phyloP scores from a whole-genome alignment of 1,140 invertebrate genomes.

The Doryteuthis pealeii region DNA sequence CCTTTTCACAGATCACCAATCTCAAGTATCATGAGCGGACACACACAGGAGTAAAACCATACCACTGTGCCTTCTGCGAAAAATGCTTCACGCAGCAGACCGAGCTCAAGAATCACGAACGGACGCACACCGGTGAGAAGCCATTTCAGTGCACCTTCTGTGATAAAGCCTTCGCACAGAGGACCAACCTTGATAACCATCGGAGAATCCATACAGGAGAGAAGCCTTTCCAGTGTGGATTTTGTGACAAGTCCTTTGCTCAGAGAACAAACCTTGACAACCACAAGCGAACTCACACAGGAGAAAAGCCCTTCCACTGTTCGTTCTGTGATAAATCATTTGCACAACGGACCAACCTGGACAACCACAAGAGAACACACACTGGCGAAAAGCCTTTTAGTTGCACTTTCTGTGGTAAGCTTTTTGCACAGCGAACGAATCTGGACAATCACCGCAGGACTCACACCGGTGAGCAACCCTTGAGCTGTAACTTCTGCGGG shows the following conservation, averaged over 20 bases:
- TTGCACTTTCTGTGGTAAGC: slow-evolving; percentile 36
- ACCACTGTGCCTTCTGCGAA: slow-evolving; percentile 29
- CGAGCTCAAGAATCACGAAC: slow-evolving; percentile 27
- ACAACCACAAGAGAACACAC: slow-evolving; percentile 30
- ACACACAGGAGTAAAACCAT: slow-evolving; percentile 14
- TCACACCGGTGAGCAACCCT: slow-evolving; percentile 21
- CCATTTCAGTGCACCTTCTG: slow-evolving; percentile 26
- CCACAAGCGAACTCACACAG: slow-evolving; percentile 26
- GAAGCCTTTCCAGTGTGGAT: slow-evolving; percentile 85
- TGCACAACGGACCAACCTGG: slow-evolving; percentile 16
- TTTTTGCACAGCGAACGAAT: slow-evolving; percentile 37
- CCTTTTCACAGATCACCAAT: slow-evolving; percentile 9
- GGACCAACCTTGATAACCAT: slow-evolving; percentile 35
- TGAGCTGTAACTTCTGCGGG: slow-evolving; percentile 6
- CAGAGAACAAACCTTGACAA: slow-evolving; percentile 24
- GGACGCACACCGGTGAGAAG: slow-evolving; percentile 27
- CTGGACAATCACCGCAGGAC: slow-evolving; percentile 14
- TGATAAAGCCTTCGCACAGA: slow-evolving; percentile 27
- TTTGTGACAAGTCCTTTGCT: slow-evolving; percentile 86
- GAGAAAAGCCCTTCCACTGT: slow-evolving; percentile 28
- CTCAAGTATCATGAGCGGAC: slow-evolving; percentile 8
- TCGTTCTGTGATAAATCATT: slow-evolving; percentile 28
- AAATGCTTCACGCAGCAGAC: slow-evolving; percentile 66
- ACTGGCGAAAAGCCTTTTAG: slow-evolving; percentile 37
- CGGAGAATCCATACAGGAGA: slow-evolving; percentile 72